Evolutionary conservation across 2,113 vertebrate species (phyloP), one percentile per base, ranked within the genome.

Genomic region (Nothobranchius furzeri): DNA sequence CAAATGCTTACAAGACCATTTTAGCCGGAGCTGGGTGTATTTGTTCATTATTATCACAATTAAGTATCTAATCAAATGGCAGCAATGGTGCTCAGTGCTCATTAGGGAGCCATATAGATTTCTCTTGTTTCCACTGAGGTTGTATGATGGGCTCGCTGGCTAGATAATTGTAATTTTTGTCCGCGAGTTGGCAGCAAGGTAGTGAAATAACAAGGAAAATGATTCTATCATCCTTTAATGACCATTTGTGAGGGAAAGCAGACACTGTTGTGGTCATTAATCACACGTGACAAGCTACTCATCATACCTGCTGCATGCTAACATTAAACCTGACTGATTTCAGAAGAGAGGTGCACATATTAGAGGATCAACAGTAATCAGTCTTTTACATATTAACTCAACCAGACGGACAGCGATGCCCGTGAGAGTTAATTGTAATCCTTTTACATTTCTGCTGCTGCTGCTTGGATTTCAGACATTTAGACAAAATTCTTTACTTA

Each of bases 21-120:
- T 75, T 64, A 71, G 76, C 73, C 54, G 52, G 67, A 83, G 79
- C 76, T 74, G 78, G 80, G 75, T 78, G 78, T 83, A 77, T 91
- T 91, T 91, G 80, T 85, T 92, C 76, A 90, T 91, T 90, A 92
- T 86, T 76, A 83, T 85, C 65, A 67, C 87, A 90, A 89, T 90
- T 88, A 90, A 81, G 73, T 48, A 46, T 51, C 70, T 86, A 89
- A 92, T 91, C 81, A 89, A 89, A 89, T 80, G 71, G 75, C 70
- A 70, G 78, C 73, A 71, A 43, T 48, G 48, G 62, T 46, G 54
- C 76, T 81, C 51, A 78, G 78, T 82, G 75, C 76, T 88, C 88
- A 88, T 85, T 85, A 91, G 75, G 70, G 82, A 74, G 57, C 72
- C 37, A 52, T 82, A 83, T 84, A 76, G 85, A 85, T 80, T 81